phyloP scores from a whole-genome alignment of 2,888 invertebrate genomes.

The Phorcus lineatus region DNA sequence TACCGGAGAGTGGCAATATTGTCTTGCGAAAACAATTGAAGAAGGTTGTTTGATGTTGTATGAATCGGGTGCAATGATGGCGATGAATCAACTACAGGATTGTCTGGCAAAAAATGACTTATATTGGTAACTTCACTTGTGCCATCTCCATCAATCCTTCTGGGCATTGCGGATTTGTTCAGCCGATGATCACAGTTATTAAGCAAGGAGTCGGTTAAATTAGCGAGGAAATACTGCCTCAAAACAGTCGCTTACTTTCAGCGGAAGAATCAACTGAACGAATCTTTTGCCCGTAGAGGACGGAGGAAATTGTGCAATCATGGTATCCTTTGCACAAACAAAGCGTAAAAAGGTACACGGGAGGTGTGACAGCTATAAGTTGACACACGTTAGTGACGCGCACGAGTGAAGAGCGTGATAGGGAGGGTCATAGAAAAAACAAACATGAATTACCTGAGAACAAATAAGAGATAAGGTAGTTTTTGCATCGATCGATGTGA shows the following conservation, averaged over 20 bases:
- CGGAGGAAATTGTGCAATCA: too few species aligned
- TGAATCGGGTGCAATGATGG: background rate
- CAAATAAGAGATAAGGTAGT: too few species aligned
- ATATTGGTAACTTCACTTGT: background rate
- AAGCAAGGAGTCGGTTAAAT: background rate
- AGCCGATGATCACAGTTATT: background rate
- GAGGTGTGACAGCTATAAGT: too few species aligned
- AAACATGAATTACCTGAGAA: too few species aligned
- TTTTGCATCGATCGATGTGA: too few species aligned
- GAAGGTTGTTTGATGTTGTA: background rate
- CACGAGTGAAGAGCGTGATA: too few species aligned
- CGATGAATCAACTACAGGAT: too few species aligned
- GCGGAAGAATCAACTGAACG: background rate
- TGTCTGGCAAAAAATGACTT: background rate
- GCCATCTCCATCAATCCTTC: background rate
- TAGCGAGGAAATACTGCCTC: background rate
- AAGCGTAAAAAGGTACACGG: too few species aligned
- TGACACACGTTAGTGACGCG: too few species aligned
- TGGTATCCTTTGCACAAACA: too few species aligned
- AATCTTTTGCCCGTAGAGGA: background rate
- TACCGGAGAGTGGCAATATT: background rate
- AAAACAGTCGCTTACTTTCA: background rate
- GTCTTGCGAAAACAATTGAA: background rate
- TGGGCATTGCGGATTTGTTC: conserved; percentile 5
- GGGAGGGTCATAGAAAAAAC: too few species aligned